Evolutionary conservation across 2,888 invertebrate genomes (phyloP).

Genomic region (Arctia plantaginis): DNA sequence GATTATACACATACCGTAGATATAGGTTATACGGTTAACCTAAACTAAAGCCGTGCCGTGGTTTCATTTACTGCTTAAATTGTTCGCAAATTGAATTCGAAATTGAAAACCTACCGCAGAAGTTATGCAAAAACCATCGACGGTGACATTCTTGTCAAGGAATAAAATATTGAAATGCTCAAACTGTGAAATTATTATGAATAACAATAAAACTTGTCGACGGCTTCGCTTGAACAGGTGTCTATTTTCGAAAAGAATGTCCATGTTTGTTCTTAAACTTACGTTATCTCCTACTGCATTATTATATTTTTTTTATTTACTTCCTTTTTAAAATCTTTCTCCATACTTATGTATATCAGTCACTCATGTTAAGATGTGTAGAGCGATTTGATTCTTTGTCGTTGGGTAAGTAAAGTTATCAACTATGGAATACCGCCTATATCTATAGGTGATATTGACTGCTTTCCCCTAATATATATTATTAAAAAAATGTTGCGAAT

Average conservation of each 20-base stretch:
- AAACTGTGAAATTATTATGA: background rate
- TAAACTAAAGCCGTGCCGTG: background rate
- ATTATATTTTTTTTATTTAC: too few relatives aligned
- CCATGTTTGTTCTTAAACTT: background rate
- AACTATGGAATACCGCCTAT: too few relatives aligned
- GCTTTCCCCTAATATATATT: too few relatives aligned
- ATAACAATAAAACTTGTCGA: background rate
- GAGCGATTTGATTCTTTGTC: background rate
- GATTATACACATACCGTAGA: background rate
- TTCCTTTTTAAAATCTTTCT: background rate
- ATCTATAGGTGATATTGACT: too few relatives aligned
- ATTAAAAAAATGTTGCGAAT: too few relatives aligned
- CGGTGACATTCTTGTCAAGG: slow-evolving; percentile 20
- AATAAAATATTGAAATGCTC: background rate
- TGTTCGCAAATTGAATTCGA: slow-evolving; percentile 23
- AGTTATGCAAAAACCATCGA: slow-evolving; percentile 21
- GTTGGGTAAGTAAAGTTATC: background rate
- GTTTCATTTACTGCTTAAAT: slow-evolving; percentile 6
- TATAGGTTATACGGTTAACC: background rate
- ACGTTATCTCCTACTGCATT: too few relatives aligned
- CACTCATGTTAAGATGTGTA: background rate
- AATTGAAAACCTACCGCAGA: slow-evolving; percentile 23
- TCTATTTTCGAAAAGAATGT: background rate
- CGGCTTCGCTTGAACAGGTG: background rate
- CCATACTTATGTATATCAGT: background rate